phyloP scores from a whole-genome alignment of 2,113 vertebrate species.

The Hepsetus odoe region DNA sequence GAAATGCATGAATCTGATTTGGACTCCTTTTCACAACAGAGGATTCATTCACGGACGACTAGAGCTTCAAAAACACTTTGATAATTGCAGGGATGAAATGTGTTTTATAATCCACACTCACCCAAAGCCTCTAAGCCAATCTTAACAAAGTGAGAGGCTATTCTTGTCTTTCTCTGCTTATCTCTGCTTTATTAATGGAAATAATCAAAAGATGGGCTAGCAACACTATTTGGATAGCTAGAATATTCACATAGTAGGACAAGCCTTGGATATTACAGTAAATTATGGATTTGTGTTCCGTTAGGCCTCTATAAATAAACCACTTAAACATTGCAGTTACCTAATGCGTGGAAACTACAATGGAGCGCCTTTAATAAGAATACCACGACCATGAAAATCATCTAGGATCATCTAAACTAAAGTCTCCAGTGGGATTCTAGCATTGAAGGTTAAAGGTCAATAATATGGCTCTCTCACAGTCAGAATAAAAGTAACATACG shows the following conservation, averaged over 20 bases:
- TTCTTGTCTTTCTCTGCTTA: neutral
- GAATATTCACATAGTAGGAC: neutral
- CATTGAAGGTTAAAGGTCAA: neutral
- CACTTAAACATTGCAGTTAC: neutral
- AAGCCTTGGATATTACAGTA: neutral
- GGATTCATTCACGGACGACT: conserved; percentile 33
- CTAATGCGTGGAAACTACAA: neutral
- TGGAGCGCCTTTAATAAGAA: neutral
- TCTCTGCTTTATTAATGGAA: neutral
- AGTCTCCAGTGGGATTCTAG: no score
- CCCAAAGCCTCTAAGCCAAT: conserved; percentile 37
- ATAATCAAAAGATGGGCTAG: conserved; percentile 2
- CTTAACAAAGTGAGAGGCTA: conserved; percentile 2
- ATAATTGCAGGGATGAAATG: conserved; percentile 54
- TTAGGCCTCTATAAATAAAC: neutral
- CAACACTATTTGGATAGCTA: neutral
- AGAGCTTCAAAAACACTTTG: conserved; percentile 51
- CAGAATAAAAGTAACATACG: no score
- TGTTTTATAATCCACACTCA: conserved; percentile 49
- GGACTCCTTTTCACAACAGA: conserved; percentile 37
- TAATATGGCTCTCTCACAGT: neutral
- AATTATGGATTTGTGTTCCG: neutral
- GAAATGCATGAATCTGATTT: conserved; percentile 26
- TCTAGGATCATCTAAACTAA: no score
- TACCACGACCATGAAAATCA: no score